These are phyloP conservation scores for Oceanodroma leucorhoa DNA, from an alignment of 2,797 vertebrate species.

Conservation along the genomic window DNA sequence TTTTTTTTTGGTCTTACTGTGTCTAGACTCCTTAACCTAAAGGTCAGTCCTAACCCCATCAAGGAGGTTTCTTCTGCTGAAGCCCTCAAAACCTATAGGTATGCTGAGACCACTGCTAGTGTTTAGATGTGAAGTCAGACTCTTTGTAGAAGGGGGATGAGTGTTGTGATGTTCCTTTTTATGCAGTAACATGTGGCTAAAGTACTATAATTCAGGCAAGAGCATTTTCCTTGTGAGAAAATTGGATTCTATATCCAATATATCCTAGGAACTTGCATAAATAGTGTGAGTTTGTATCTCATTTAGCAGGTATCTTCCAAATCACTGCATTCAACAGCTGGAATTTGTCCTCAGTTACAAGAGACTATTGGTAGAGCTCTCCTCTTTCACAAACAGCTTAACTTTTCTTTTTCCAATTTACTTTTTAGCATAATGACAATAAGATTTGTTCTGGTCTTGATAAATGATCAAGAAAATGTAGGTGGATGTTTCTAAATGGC, in stretches of 20 bases:
- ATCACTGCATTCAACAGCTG: not conserved
- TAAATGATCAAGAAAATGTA: not conserved
- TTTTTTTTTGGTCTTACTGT: not conserved
- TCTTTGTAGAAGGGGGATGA: not conserved
- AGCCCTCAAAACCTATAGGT: not conserved
- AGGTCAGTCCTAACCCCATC: not conserved
- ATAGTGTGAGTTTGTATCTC: not conserved
- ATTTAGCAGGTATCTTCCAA: not conserved
- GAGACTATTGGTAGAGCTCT: not conserved
- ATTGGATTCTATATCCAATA: not conserved
- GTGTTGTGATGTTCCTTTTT: not conserved
- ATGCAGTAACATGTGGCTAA: not conserved
- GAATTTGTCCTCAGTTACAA: not conserved
- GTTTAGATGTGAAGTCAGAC: accelerated
- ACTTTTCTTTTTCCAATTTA: not conserved
- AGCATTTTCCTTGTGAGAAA: not conserved
- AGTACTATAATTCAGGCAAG: not conserved
- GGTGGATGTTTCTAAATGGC: not conserved
- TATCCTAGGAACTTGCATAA: not conserved
- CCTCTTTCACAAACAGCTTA: not conserved
- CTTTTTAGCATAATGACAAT: not conserved
- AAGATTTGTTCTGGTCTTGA: not conserved
- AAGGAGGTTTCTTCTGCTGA: not conserved
- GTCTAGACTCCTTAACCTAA: not conserved
- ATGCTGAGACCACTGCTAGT: not conserved